Evolutionary conservation across 2,113 vertebrate genomes (phyloP).

Genomic region (Pomatorhinus ruficollis): DNA sequence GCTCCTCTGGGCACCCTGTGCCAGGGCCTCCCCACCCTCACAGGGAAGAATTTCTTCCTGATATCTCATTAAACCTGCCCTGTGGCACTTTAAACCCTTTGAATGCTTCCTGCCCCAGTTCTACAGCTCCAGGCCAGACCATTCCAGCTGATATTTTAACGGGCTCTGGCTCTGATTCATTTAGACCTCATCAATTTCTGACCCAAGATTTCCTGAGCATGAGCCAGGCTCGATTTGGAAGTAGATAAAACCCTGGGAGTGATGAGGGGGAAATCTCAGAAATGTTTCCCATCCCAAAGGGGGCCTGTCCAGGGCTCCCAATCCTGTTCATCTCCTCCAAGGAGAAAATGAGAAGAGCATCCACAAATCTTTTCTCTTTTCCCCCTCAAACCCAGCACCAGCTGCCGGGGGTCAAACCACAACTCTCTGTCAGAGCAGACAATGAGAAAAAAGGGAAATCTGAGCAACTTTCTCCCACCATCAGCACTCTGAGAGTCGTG

Average conservation of each 20-base stretch:
- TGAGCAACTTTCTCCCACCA: not conserved
- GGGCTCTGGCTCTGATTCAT: not conserved
- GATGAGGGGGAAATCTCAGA: not conserved
- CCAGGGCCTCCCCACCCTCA: fast-evolving
- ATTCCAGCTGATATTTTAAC: not conserved
- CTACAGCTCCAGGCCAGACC: not conserved
- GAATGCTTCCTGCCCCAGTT: not conserved
- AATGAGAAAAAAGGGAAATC: not conserved
- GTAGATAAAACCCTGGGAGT: fast-evolving
- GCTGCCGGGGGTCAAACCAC: not conserved
- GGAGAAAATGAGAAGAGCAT: not conserved
- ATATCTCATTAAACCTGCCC: not conserved
- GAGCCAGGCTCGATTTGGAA: not conserved
- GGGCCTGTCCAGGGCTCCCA: not conserved
- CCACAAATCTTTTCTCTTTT: fast-evolving
- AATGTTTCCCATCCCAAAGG: not conserved
- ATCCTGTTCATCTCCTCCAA: not conserved
- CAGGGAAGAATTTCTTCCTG: not conserved
- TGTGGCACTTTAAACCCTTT: not conserved
- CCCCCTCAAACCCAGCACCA: not conserved
- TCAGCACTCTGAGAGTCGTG: not conserved
- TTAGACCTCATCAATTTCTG: not conserved
- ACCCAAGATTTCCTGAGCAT: not conserved
- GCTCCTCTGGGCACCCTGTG: not conserved
- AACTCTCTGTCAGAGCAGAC: not conserved